Percentiles rank a stretch among this genome's conserved stretches.
Evolutionary conservation across 2,888 invertebrate genomes (phyloP).

Genomic region (Cantharis rustica): DNA sequence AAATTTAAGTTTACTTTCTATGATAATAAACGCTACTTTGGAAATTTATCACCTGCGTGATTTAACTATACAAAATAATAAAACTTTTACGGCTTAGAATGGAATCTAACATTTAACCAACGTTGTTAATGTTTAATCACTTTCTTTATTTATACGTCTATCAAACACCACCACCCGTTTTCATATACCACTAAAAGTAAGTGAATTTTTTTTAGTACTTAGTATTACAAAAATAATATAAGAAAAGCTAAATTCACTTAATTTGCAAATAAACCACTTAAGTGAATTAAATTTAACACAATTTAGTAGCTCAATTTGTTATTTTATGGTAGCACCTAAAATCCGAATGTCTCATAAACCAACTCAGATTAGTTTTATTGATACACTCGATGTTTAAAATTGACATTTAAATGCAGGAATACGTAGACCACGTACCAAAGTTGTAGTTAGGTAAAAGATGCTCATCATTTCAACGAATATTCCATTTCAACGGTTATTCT

Average conservation of each 20-base stretch:
- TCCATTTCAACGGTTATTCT: conserved; percentile 5
- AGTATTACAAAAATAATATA: background rate
- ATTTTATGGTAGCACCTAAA: background rate
- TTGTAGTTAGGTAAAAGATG: conserved; percentile 4
- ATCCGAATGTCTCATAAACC: background rate
- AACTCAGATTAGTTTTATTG: conserved; percentile 7
- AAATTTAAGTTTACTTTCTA: background rate
- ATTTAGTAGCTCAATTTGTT: background rate
- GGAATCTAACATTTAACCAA: background rate
- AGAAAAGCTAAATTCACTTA: background rate
- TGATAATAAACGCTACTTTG: background rate
- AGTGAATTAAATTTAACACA: background rate
- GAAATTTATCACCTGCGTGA: background rate
- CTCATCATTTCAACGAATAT: conserved; percentile 8
- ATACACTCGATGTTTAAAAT: background rate
- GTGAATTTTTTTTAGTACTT: background rate
- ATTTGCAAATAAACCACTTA: background rate
- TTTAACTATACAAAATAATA: background rate
- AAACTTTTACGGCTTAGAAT: background rate
- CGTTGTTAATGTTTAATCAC: background rate
- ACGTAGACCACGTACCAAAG: conserved; percentile 4
- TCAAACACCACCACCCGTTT: background rate
- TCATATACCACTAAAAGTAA: background rate
- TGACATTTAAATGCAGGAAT: conserved; percentile 6
- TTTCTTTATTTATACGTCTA: background rate